These are phyloP conservation scores for Phainopepla nitens DNA, from an alignment of 2,113 vertebrate genomes.

Conservation along the genomic window DNA sequence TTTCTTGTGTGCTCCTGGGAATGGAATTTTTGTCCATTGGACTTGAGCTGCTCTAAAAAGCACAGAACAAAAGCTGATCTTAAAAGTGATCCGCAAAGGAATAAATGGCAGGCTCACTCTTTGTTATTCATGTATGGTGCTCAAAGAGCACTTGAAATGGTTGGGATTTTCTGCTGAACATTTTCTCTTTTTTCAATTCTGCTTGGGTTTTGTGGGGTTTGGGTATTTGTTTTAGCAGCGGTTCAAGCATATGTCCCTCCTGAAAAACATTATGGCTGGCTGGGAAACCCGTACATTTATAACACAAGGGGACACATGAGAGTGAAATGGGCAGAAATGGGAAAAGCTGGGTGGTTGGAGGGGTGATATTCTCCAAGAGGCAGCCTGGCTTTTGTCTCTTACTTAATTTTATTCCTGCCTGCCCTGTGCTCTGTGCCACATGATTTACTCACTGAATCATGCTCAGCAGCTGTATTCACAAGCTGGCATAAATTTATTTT, in stretches of 20 bases:
- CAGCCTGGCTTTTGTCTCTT: constrained; percentile 50
- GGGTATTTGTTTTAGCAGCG: constrained; percentile 12
- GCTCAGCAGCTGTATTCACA: constrained; percentile 45
- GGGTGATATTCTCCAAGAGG: neutral
- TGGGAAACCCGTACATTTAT: neutral
- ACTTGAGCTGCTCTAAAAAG: constrained; percentile 39
- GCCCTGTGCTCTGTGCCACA: neutral
- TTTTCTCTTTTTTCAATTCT: neutral
- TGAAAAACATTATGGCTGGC: neutral
- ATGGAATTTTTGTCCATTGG: constrained; percentile 59
- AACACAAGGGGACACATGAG: neutral
- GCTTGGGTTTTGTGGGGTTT: neutral
- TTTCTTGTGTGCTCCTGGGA: constrained; percentile 60
- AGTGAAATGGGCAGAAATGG: neutral
- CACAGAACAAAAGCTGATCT: constrained; percentile 59
- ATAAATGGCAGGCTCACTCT: constrained; percentile 57
- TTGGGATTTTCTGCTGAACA: constrained; percentile 33
- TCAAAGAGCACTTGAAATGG: constrained; percentile 59
- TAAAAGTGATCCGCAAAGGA: constrained; percentile 57
- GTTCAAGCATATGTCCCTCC: neutral
- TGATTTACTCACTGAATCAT: constrained; percentile 31
- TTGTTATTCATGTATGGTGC: constrained; percentile 57
- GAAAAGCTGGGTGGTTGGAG: neutral
- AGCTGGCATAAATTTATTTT: constrained; percentile 56
- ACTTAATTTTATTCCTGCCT: constrained; percentile 46